Percentiles rank a stretch among this genome's conserved stretches.
Evolutionary conservation across 2,888 invertebrate species (phyloP).

Genomic region (Chironomus tentans): DNA sequence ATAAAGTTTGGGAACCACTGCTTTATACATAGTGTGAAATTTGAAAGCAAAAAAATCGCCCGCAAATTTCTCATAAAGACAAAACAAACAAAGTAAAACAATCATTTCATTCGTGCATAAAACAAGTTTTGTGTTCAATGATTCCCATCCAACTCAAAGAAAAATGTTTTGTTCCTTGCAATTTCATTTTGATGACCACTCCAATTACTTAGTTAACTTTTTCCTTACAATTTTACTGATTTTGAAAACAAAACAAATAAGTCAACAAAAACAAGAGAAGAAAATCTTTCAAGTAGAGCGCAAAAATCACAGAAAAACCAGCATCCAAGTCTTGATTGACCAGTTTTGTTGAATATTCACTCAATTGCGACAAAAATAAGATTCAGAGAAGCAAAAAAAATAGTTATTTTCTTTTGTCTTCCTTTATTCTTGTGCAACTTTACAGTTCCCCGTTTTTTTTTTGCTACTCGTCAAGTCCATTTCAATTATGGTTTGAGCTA

Average conservation of each 20-base stretch:
- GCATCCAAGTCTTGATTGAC: not conserved
- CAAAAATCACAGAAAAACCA: no score
- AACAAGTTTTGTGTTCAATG: no score
- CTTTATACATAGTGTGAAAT: no score
- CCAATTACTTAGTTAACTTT: not conserved
- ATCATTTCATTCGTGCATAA: no score
- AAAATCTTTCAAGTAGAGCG: not conserved
- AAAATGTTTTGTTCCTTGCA: not conserved
- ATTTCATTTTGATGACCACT: not conserved
- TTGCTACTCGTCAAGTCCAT: not conserved
- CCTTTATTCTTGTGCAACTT: not conserved
- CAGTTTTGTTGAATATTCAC: not conserved
- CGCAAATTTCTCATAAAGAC: no score
- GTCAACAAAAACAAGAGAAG: not conserved
- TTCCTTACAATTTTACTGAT: not conserved
- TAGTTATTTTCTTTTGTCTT: not conserved
- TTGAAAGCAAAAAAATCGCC: no score
- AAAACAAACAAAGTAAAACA: no score
- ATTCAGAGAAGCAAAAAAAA: not conserved
- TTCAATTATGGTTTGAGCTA: constrained; percentile 1
- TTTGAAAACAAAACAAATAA: no score
- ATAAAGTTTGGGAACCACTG: no score
- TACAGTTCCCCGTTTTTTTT: not conserved
- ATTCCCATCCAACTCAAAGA: not conserved
- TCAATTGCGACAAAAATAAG: not conserved